Percentiles rank a stretch among this genome's conserved stretches.
These are phyloP conservation scores for Cryptocheilus praepositus DNA, from an alignment of 2,888 invertebrate species.

Conservation along the genomic window DNA sequence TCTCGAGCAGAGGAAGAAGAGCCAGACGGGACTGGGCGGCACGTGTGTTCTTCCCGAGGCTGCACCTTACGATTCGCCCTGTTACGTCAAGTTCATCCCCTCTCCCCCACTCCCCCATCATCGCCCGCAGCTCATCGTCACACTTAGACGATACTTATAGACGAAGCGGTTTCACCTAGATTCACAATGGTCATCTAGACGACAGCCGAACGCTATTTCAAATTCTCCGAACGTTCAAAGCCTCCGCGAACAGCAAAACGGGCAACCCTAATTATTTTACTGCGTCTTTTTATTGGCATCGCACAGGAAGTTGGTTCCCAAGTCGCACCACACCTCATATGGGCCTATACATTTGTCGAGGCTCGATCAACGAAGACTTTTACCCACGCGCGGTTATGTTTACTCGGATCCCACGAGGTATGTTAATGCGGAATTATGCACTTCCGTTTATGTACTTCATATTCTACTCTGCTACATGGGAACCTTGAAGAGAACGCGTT, in stretches of 20 bases:
- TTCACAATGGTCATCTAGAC: conserved; percentile 39
- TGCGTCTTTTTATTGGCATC: neutral
- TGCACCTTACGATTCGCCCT: conserved; percentile 2
- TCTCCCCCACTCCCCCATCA: neutral
- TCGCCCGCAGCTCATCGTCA: neutral
- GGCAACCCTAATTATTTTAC: too few species aligned
- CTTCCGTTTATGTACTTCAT: too few species aligned
- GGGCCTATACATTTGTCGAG: conserved; percentile 32
- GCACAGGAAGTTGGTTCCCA: conserved; percentile 38
- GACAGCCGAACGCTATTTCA: too few species aligned
- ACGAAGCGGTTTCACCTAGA: conserved; percentile 53
- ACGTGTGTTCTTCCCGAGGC: conserved; percentile 45
- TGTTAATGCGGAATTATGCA: too few species aligned
- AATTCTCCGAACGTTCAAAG: too few species aligned
- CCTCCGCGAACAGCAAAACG: too few species aligned
- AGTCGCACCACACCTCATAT: conserved; percentile 45
- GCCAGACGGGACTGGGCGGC: conserved; percentile 45
- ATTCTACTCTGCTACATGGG: too few species aligned
- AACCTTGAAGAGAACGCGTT: too few species aligned
- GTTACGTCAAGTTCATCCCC: conserved; percentile 12
- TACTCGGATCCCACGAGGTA: conserved; percentile 6
- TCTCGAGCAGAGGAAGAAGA: conserved; percentile 9
- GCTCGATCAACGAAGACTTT: conserved; percentile 43
- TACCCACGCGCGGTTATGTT: conserved; percentile 39
- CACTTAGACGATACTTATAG: conserved; percentile 19